Base-by-base conservation (phyloP, 2,888 invertebrate species). In the Agrotis exclamationis region DNA sequence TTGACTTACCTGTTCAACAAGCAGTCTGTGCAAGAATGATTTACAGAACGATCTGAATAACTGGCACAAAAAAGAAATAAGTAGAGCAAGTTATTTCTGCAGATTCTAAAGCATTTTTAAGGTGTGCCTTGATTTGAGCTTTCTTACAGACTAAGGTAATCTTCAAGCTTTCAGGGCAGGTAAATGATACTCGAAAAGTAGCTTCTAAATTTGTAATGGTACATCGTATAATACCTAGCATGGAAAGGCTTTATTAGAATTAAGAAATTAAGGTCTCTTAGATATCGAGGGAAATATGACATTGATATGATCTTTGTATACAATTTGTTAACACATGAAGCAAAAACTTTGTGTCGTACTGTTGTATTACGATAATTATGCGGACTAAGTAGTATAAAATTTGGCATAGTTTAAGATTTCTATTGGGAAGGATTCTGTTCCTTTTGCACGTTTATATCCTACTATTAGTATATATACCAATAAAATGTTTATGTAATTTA, bases 211-310 rank as follows among this genome's bases (percentile, higher is more conserved):
- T 63, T 62, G 28, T 63, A n/a, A n/a, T n/a, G n/a, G n/a, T n/a
- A 63, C 16, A 33, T 13, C 33, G 6, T 45, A n/a, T 33, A 22
- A 44, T 18, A n/a, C 14, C 4, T 0, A 16, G 1, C 4, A 74
- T 2, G 16, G 2, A 20, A 24, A 5, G 6, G 22, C 28, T 44
- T 22, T 44, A 6, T n/a, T n/a, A n/a, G n/a, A n/a, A n/a, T n/a
- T n/a, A n/a, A n/a, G n/a, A n/a, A 18, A 54, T 28, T n/a, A 44
- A 68, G 33, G n/a, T 24, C 51, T 4, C 18, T n/a, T 14, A 24
- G 1, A 33, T 22, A 24, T 51, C 47, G 28, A 33, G 24, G 11
- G 20, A 66, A 39, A 47, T 67, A 50, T 5, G 48, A 73, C 16
- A 74, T 39, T 33, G 33, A 1, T 33, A 9, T 39, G 11, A 39